A percentile compares a stretch with the other conserved stretches of the same genome.
Conservation (phyloP, 2,797 vertebrate species). For the Falco berigora region DNA sequence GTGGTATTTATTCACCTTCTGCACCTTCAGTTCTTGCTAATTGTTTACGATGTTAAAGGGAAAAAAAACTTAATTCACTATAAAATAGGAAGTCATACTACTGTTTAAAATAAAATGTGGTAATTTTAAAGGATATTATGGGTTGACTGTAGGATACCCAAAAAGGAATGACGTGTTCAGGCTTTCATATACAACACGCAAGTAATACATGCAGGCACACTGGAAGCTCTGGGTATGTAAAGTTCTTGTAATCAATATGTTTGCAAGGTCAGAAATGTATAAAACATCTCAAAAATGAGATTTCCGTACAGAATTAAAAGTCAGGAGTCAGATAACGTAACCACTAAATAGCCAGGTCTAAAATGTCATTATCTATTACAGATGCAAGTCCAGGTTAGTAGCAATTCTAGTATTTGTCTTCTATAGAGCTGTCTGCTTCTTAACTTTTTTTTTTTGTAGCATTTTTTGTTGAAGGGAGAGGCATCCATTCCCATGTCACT, state of each 20-base stretch:
- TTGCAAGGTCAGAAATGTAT: neutral
- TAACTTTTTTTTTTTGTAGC: neutral
- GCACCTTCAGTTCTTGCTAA: neutral
- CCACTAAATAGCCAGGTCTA: neutral
- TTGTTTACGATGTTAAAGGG: neutral
- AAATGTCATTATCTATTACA: neutral
- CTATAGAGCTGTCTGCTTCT: neutral
- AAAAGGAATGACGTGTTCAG: neutral
- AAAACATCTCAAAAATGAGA: neutral
- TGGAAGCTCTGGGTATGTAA: neutral
- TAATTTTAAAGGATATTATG: neutral
- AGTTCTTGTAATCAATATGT: neutral
- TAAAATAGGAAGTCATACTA: neutral
- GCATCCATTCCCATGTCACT: neutral
- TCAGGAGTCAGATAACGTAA: neutral
- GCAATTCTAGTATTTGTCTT: neutral
- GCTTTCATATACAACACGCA: fast-evolving
- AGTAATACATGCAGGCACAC: neutral
- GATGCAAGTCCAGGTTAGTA: neutral
- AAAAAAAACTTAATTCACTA: neutral
- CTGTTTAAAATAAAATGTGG: neutral
- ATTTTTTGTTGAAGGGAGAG: neutral
- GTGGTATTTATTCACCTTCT: neutral
- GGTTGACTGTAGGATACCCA: neutral
- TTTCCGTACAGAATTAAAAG: neutral